Percentiles rank a stretch among this genome's conserved stretches.
Evolutionary conservation across 2,888 invertebrate genomes (phyloP).

Genomic region (Agriopis marginaria): DNA sequence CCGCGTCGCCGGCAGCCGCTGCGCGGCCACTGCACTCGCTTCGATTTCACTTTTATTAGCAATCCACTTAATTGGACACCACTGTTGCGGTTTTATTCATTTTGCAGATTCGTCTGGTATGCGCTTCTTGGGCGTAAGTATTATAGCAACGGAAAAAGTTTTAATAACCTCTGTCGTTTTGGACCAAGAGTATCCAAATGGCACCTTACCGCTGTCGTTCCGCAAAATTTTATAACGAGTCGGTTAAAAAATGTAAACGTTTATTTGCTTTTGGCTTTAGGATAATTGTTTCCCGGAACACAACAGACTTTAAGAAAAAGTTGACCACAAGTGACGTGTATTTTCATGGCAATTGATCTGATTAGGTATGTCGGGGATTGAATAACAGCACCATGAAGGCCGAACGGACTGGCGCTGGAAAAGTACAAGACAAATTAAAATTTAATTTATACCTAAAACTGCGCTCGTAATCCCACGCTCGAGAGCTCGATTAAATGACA

Average conservation of each 20-base stretch:
- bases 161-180: neutral
- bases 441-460: conserved; percentile 77
- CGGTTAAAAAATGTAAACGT: neutral
- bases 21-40: conserved; percentile 84
- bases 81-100: conserved; percentile 82
- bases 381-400: conserved; percentile 53
- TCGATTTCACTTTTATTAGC: conserved; percentile 86
- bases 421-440: conserved; percentile 75
- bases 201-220: neutral
- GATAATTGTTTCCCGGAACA: conserved; percentile 29
- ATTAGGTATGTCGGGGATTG: conserved; percentile 53
- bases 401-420: conserved; percentile 63
- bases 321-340: conserved; percentile 8
- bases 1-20: conserved; percentile 43
- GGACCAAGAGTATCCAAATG: neutral
- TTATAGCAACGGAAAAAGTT: conserved; percentile 40
- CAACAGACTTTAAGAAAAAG: neutral
- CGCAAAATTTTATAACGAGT: neutral
- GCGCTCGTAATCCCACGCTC: conserved; percentile 77
- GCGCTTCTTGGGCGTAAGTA: conserved; percentile 57
- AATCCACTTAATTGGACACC: conserved; percentile 85
- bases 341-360: conserved; percentile 63
- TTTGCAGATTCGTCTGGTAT: conserved; percentile 79
- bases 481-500: conserved; percentile 74
- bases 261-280: conserved; percentile 32